Evolutionary conservation across 2,797 vertebrate species (phyloP), one percentile per base, ranked within the genome.

Genomic region (Semotilus atromaculatus): DNA sequence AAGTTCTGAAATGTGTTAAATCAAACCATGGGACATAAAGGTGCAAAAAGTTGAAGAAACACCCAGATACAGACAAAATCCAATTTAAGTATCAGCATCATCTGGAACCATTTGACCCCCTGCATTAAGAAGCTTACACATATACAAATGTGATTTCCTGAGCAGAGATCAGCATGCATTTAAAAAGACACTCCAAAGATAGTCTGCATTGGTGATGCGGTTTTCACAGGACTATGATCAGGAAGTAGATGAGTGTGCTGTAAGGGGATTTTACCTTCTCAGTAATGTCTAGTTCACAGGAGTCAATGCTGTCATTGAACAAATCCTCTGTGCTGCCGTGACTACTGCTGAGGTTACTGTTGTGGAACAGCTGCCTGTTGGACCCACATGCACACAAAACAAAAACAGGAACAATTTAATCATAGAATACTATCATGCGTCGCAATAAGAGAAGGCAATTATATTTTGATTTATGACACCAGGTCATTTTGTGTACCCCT

Each of bases 301-400:
- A 98, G 93, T 99, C 98, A 16, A 99, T 97, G 93, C 97, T 99
- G 91, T 98, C 98, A 89, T 97, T 89, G 94, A 98, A 99, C 86
- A 99, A 94, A 92, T 99, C 98, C 91, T 99, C 98, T 0, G 97
- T 98, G 92, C 98, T 99, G 92, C 97, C 97, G 0, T 98, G 97
- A 58, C 97, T 98, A 94, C 98, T 99, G 95, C 98, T 99, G 91
- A 99, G 93, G 93, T 99, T 98, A 94, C 98, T 99, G 93, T 96
- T 96, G 90, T 99, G 97, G 89, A 99, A 96, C 84, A 99, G 96
- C 86, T 99, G 98, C 88, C 98, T 99, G 94, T 45, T 74, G 36
- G 38, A 88, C 88, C 79, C 66, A 90, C 66, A 89, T 82, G 78
- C 73, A 82, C 36, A 80, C 23, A 81, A 85, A 67, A 87, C 45